Percentiles rank a stretch among this genome's conserved stretches.
Evolutionary conservation across 1,140 invertebrate species (phyloP).

Genomic region (Rhyacophila brunnea): DNA sequence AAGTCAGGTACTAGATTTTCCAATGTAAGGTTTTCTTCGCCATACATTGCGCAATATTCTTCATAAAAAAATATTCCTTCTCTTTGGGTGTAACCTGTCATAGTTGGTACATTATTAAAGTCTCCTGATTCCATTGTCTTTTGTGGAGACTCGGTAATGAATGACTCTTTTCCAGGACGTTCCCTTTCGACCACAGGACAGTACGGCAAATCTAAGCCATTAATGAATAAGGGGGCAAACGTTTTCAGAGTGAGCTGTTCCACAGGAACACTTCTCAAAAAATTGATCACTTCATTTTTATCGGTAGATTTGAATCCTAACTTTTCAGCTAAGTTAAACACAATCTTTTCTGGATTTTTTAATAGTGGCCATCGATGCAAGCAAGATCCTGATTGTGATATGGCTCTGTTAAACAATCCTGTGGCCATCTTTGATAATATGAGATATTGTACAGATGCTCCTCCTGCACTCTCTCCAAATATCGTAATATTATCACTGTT

Average conservation of each 20-base stretch:
- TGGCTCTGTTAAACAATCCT: constrained; percentile 55
- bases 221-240: constrained; percentile 38
- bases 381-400: constrained; percentile 62
- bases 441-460: constrained; percentile 44
- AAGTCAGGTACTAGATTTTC: constrained; percentile 20
- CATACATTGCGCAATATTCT: constrained; percentile 37
- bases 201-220: constrained; percentile 47
- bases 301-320: constrained; percentile 49
- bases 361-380: constrained; percentile 40
- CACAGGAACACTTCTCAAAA: constrained; percentile 48
- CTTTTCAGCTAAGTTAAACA: constrained; percentile 43
- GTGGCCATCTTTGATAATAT: constrained; percentile 47
- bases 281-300: constrained; percentile 43
- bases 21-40: constrained; percentile 40
- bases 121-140: constrained; percentile 43
- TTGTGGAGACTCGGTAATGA: constrained; percentile 45
- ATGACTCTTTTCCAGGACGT: constrained; percentile 37
- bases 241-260: constrained; percentile 42
- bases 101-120: constrained; percentile 58
- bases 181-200: constrained; percentile 47
- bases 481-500: constrained; percentile 57
- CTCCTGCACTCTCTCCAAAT: constrained; percentile 56
- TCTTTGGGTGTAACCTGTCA: constrained; percentile 58
- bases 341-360: constrained; percentile 39
- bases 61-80: constrained; percentile 56